Base-by-base conservation (phyloP, 2,888 invertebrate genomes). In the Sinotaia quadrata region DNA sequence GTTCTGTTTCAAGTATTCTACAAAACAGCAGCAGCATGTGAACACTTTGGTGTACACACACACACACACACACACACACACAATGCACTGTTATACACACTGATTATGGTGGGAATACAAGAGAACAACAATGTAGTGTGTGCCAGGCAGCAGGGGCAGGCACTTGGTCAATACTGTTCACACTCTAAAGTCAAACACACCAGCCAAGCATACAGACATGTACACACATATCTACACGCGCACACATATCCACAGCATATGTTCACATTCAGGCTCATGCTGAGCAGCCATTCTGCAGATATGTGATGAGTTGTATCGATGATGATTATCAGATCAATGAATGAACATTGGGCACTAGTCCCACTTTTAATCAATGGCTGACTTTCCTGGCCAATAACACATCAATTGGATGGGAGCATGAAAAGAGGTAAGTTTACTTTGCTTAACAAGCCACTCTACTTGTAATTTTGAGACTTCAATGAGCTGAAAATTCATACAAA, bases 211-310 rank as follows among this genome's bases (percentile, higher is more conserved):
- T 12, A n/a, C 58, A 33, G 34, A n/a, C 18, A n/a, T n/a, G n/a
- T n/a, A n/a, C 65, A 65, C 65, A 37, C 56, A 34, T n/a, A 34
- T n/a, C n/a, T n/a, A n/a, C 61, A 49, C 27, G 12, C 51, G 51
- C 67, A 67, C 51, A 52, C 15, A 37, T 27, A 37, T 24, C 12
- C 62, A 29, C 65, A 36, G 31, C 51, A 34, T 44, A n/a, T 37
- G 10, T 29, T 24, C 63, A 54, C 36, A 49, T 10, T 24, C 24
- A n/a, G 44, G 24, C 27, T 24, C 49, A 58, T n/a, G 58, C 67
- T 57, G 68, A 57, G 57, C 56, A 60, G 51, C 68, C 71, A 57
- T 63, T 60, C 67, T 68, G 60, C 65, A 71, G 59, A 67, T 68
- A 68, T 66, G 70, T 67, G 66, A 66, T 61, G 51, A 36, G 47